Conservation (phyloP, 2,888 invertebrate species). For the Hypsopygia costalis region DNA sequence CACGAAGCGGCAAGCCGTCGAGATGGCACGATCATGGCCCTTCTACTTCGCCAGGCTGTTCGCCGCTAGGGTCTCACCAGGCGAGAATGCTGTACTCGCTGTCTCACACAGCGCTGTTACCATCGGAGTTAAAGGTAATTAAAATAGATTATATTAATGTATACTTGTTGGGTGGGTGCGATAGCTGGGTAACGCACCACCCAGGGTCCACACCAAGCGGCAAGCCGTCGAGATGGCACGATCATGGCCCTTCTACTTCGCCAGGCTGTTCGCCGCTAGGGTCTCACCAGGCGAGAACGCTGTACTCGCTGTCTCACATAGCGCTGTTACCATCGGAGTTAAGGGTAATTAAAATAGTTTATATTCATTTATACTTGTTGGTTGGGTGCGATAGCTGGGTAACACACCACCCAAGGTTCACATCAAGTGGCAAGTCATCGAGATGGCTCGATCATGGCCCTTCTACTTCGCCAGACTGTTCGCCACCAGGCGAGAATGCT, state of each 20-base stretch:
- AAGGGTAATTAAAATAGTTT: conserved; percentile 43
- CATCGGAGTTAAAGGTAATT: conserved; percentile 63
- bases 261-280: conserved; percentile 88
- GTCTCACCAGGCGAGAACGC: conserved; percentile 86
- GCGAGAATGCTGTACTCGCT: conserved; percentile 92
- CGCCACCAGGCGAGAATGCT: conserved; percentile 87
- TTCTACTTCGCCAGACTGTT: conserved; percentile 96
- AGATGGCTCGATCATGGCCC: conserved; percentile 96
- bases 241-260: conserved; percentile 97
- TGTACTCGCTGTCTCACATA: conserved; percentile 94
- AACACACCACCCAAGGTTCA: conserved; percentile 84
- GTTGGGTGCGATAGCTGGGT: conserved; percentile 88
- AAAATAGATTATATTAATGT: too few species aligned
- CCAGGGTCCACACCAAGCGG: conserved; percentile 90
- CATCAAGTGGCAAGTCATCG: conserved; percentile 93
- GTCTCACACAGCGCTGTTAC: conserved; percentile 91
- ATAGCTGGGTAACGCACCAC: conserved; percentile 84
- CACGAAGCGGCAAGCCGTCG: conserved; percentile 93
- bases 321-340: conserved; percentile 81
- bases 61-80: conserved; percentile 75
- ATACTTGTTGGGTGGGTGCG: conserved; percentile 85
- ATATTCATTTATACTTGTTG: too few species aligned
- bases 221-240: conserved; percentile 95
- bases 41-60: conserved; percentile 96
- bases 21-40: conserved; percentile 96